Base-by-base conservation (phyloP, 2,888 invertebrate genomes). In the Tyria jacobaeae region DNA sequence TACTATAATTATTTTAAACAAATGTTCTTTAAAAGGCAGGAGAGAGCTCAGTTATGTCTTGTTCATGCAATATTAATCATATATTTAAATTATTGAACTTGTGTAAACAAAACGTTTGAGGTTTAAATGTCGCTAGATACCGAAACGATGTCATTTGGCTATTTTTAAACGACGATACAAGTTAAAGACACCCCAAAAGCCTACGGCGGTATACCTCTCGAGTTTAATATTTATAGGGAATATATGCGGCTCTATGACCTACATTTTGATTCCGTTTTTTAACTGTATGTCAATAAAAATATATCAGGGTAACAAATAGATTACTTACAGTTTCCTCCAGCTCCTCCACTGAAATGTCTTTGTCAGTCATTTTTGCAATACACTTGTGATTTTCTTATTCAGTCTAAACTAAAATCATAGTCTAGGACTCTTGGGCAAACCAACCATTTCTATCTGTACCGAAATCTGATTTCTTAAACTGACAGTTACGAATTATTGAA, bases 291-390 rank as follows among this genome's bases (percentile, higher is more conserved):
- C 51, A 63, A 57, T 47, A 35, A 35, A 54, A 63, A 60, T 47
- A 68, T 44, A 57, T 44, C 53, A 50, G 57, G 44, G 60, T 52
- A 68, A 37, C 57, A 47, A 70, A 56, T n/a, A 41, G 58, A 41
- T 34, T 63, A 84, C 90, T 87, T 75, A 93, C 93, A 71, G 91
- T 87, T 78, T 92, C 92, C 64, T 92, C 92, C 24, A 93, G 78
- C 56, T 93, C 91, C 68, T 92, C 92, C 77, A 92, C 86, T 7
- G 91, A 88, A 6, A 91, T 83, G 52, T 92, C 87, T 78, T 91
- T 87, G 58, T 91, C 90, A 80, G 88, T 89, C 92, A 92, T 93
- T 31, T 78, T 87, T 66, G 67, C 63, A 27, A 58, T 61, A 62
- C 71, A 82, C 75, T 80, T 76, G 57, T 55, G 60, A 74, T 61